A percentile compares a stretch with the other conserved stretches of the same genome.
Conservation (phyloP, 2,797 vertebrate genomes). For the Lycodopsis pacificus region DNA sequence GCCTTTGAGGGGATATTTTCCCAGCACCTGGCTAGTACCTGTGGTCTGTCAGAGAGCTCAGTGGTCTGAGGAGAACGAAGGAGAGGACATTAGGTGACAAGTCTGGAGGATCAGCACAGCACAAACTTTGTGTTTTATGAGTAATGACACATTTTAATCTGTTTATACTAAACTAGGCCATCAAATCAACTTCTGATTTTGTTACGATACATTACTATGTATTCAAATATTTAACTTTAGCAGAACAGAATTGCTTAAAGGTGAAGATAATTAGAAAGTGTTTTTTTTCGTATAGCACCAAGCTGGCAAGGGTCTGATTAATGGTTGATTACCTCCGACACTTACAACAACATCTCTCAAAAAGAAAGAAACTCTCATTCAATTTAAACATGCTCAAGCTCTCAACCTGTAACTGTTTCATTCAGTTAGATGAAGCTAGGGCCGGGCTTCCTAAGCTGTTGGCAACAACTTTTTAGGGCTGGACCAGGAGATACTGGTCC, state of each 20-base stretch:
- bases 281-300: slow-evolving; percentile 60
- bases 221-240: slow-evolving; percentile 45
- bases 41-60: slow-evolving; percentile 84
- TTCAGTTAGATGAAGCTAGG: background rate
- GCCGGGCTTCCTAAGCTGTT: background rate
- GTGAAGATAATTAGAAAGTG: slow-evolving; percentile 53
- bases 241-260: slow-evolving; percentile 32
- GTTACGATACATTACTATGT: background rate
- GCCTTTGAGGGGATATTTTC: slow-evolving; percentile 79
- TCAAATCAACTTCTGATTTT: slow-evolving; percentile 17
- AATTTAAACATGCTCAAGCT: background rate
- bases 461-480: background rate
- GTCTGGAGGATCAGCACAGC: slow-evolving; percentile 56
- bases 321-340: slow-evolving; percentile 54
- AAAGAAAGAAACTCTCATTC: slow-evolving; percentile 42
- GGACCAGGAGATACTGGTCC: background rate
- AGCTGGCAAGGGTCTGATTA: slow-evolving; percentile 62
- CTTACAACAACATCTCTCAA: slow-evolving; percentile 63
- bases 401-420: background rate
- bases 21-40: slow-evolving; percentile 82
- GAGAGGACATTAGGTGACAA: slow-evolving; percentile 68
- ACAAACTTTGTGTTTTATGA: slow-evolving; percentile 67
- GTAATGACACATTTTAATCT: slow-evolving; percentile 40
- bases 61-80: slow-evolving; percentile 82
- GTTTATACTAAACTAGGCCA: slow-evolving; percentile 17